Base-by-base conservation (phyloP, 2,888 invertebrate species). In the Rhimphoctona megacephalus region DNA sequence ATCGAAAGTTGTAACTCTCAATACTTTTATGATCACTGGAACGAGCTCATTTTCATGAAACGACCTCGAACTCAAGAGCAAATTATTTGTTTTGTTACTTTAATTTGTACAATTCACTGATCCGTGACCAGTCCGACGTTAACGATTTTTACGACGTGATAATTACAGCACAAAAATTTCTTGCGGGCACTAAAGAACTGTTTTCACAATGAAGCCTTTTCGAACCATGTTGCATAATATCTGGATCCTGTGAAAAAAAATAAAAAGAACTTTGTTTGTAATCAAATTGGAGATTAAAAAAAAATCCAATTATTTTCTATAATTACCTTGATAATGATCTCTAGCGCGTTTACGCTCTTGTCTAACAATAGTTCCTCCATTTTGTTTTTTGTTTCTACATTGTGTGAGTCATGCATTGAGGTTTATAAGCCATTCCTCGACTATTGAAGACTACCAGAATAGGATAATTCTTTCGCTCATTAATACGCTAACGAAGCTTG, bases 401-500 rank as follows among this genome's bases (percentile, higher is more conserved):
- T 36, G 17, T 1, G 11, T 33, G 22, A 72, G 52, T 17, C 22
- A 69, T 14, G 43, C 69, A 43, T 46, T 22, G 22, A 14, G 22
- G 11, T 69, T 69, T 22, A 22, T 22, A 9, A 39, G 73, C 25
- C 14, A 54, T 54, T 73, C 73, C n/a, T 39, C 19, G 14, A 46
- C 46, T 49, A 2, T n/a, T 49, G 61, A n/a, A 74, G 61, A 39
- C 70, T 46, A 43, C 80, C 70, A 64, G 39, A 46, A 64, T 64
- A n/a, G 19, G 19, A n/a, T 46, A 25, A 61, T 64, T 77, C 25
- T 49, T 66, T 33, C 33, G 14, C n/a, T 64, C 8, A 49, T 77
- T 85, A 66, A 66, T 77, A 14, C n/a, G 19, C 66, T 36, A 66
- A 85, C 66, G 85, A 81, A 77, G 69, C 76, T 66, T 72, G 6